These are phyloP conservation scores for Drosophila ananassae DNA, from an alignment of 1,140 invertebrate genomes.

Conservation along the genomic window DNA sequence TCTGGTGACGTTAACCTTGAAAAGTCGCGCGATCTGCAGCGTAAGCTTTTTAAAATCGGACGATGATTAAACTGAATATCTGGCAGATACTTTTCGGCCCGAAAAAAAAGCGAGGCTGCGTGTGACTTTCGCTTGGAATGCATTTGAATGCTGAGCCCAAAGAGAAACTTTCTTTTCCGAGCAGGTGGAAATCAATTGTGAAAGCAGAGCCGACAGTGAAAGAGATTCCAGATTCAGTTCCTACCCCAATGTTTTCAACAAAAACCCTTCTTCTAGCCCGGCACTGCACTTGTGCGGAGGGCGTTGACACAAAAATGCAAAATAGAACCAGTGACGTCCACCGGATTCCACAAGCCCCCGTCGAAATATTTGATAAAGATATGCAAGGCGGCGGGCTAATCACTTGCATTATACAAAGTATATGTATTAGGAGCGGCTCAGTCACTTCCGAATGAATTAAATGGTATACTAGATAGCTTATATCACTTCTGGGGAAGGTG, in stretches of 20 bases:
- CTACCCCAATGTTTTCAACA: slow-evolving; percentile 29
- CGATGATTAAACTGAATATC: slow-evolving; percentile 36
- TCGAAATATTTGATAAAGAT: neutral
- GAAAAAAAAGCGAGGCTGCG: slow-evolving; percentile 12
- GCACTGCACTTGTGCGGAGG: slow-evolving; percentile 21
- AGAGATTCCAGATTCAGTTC: slow-evolving; percentile 25
- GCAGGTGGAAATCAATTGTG: slow-evolving; percentile 48
- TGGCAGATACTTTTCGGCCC: slow-evolving; percentile 9
- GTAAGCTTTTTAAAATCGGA: slow-evolving; percentile 43
- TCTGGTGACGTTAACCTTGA: slow-evolving; percentile 30
- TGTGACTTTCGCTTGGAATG: slow-evolving; percentile 45
- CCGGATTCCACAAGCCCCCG: neutral
- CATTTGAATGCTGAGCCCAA: slow-evolving; percentile 34
- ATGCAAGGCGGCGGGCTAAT: slow-evolving; percentile 8
- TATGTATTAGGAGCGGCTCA: neutral
- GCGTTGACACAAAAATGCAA: slow-evolving; percentile 26
- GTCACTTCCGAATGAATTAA: too few relatives aligned
- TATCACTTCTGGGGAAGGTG: too few relatives aligned
- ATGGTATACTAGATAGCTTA: neutral
- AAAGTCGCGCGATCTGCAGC: slow-evolving; percentile 35
- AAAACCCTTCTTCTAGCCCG: neutral
- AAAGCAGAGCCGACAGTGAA: slow-evolving; percentile 16
- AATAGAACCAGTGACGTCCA: slow-evolving; percentile 15
- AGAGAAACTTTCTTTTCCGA: slow-evolving; percentile 46
- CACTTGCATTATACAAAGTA: neutral